Percentiles rank a stretch among this genome's conserved stretches.
These are phyloP conservation scores for Gnathonemus echidnorhynchus DNA, from an alignment of 2,113 vertebrate species.

Conservation along the genomic window DNA sequence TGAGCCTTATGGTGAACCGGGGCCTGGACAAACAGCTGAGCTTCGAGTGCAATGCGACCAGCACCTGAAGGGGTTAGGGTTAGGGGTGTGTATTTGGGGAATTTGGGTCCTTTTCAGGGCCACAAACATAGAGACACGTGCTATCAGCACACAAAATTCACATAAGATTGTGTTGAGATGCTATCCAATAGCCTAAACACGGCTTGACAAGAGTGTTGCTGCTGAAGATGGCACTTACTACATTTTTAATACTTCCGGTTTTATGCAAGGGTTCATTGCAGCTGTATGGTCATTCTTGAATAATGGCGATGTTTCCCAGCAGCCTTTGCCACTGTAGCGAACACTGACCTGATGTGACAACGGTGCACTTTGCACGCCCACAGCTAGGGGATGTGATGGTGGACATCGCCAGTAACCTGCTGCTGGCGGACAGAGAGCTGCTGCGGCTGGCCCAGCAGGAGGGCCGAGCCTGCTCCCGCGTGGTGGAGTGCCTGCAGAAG, in stretches of 20 bases:
- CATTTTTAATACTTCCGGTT: not conserved
- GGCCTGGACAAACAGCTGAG: slow-evolving; percentile 81
- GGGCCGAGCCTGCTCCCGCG: slow-evolving; percentile 79
- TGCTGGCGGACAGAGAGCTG: slow-evolving; percentile 86
- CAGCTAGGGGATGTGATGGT: slow-evolving; percentile 93
- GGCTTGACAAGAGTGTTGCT: not conserved
- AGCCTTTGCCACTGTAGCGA: not conserved
- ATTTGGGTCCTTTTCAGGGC: not conserved
- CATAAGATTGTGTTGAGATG: not conserved
- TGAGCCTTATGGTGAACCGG: slow-evolving; percentile 62
- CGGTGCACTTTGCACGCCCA: not conserved
- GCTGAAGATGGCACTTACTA: not conserved
- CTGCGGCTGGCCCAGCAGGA: slow-evolving; percentile 89
- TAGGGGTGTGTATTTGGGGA: not conserved
- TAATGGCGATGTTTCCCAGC: not conserved
- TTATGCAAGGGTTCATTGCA: not conserved
- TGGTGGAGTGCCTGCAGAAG: slow-evolving; percentile 80
- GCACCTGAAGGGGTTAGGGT: slow-evolving; percentile 32
- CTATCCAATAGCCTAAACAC: not conserved
- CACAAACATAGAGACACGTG: not conserved
- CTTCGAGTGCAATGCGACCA: slow-evolving; percentile 91
- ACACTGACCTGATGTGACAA: not conserved
- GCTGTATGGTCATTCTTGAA: not conserved
- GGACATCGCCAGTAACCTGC: slow-evolving; percentile 90
- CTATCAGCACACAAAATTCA: not conserved